Percentiles rank a stretch among this genome's conserved stretches.
Evolutionary conservation across 2,113 vertebrate genomes (phyloP).

Genomic region (Naja naja): DNA sequence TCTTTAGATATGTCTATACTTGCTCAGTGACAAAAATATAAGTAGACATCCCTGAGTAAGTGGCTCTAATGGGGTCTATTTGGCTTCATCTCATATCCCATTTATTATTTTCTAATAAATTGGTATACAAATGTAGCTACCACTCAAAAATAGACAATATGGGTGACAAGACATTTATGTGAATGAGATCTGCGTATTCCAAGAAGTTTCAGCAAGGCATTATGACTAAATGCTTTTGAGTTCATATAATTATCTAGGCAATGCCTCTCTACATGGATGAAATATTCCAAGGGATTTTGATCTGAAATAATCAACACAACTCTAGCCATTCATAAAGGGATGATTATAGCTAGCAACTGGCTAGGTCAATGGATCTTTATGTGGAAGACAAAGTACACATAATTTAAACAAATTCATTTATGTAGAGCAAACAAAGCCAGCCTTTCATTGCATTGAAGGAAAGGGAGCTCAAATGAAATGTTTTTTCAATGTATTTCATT

Average conservation of each 20-base stretch:
- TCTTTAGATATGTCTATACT: neutral
- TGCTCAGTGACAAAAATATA: neutral
- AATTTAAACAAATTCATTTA: neutral
- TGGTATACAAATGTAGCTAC: neutral
- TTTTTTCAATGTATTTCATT: neutral
- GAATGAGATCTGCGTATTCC: neutral
- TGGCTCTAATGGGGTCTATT: neutral
- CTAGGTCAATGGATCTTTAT: neutral
- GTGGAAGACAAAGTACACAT: neutral
- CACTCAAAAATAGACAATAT: neutral
- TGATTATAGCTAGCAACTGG: neutral
- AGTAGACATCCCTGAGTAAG: neutral
- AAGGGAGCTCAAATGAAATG: neutral
- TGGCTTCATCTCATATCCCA: neutral
- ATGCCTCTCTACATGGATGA: neutral
- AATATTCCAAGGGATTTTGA: neutral
- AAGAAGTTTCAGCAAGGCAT: neutral
- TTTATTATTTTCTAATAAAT: neutral
- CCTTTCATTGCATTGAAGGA: neutral
- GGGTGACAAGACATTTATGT: neutral
- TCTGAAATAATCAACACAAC: neutral
- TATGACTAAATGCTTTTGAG: neutral
- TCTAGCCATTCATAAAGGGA: neutral
- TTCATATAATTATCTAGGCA: neutral
- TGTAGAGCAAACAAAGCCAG: neutral